Conservation (phyloP, 92 coral and sea anemone species). For the Palythoa grandiflora region DNA sequence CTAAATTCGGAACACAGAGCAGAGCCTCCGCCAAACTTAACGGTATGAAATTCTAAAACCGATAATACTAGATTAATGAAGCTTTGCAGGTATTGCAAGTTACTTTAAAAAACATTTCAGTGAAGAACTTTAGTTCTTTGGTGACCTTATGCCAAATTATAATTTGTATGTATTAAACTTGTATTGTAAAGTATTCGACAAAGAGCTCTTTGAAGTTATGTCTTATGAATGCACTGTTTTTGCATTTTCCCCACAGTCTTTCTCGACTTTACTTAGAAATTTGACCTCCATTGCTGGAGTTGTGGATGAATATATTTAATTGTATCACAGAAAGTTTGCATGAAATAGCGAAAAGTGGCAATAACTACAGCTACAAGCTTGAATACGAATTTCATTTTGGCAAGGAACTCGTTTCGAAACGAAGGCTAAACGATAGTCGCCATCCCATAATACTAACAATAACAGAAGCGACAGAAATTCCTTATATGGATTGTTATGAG, state of each 20-base stretch:
- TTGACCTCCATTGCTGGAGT: neutral
- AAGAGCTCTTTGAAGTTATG: neutral
- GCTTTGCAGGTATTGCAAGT: neutral
- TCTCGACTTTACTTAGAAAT: neutral
- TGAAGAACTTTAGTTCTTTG: neutral
- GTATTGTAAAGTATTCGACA: neutral
- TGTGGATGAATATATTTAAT: neutral
- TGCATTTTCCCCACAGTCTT: neutral
- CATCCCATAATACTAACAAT: constrained; percentile 6
- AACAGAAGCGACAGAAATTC: neutral
- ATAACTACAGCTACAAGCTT: neutral
- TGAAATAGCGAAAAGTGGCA: neutral
- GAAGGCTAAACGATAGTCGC: neutral
- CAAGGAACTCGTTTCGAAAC: neutral
- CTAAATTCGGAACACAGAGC: neutral
- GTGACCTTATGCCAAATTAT: neutral
- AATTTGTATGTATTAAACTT: neutral
- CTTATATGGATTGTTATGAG: neutral
- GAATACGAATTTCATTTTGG: neutral
- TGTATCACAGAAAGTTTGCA: neutral
- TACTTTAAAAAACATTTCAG: neutral
- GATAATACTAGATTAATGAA: neutral
- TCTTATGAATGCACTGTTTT: neutral
- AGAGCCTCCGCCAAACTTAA: neutral
- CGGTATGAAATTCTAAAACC: neutral